Percentiles rank a stretch among this genome's conserved stretches.
These are phyloP conservation scores for Pseudachorutes palmiensis DNA, from an alignment of 1,140 invertebrate genomes.

Conservation along the genomic window DNA sequence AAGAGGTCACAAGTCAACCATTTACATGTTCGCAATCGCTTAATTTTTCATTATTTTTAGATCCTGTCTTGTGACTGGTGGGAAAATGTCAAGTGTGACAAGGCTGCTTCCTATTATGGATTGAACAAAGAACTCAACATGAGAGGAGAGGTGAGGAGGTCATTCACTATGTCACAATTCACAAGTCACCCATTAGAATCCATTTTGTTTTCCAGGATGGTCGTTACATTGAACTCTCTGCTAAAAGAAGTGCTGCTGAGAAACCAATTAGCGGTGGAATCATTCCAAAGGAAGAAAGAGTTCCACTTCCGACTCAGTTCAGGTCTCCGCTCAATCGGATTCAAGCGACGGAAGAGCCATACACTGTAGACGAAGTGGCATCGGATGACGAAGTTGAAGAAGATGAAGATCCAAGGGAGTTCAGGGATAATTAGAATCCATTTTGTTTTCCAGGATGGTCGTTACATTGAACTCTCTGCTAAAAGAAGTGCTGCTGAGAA, in stretches of 20 bases:
- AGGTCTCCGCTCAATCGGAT: background rate
- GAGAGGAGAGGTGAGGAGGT: constrained; percentile 5
- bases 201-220: constrained; percentile 11
- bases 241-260: constrained; percentile 2
- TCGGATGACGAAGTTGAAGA: background rate
- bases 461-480: constrained; percentile 22
- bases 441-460: constrained; percentile 8
- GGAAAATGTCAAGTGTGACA: constrained; percentile 48
- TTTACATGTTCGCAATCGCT: background rate
- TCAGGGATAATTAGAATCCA: background rate
- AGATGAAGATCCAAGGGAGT: background rate
- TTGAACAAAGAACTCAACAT: constrained; percentile 34
- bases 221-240: constrained; percentile 21
- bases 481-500: constrained; percentile 13
- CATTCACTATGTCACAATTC: no score
- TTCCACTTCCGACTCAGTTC: constrained; percentile 7
- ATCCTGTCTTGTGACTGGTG: constrained; percentile 51
- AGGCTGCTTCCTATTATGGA: constrained; percentile 37
- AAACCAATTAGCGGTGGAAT: constrained; percentile 17
- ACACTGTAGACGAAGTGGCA: background rate
- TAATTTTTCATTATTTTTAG: constrained; percentile 14
- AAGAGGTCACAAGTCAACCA: constrained; percentile 39
- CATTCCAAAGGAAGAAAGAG: constrained; percentile 18
- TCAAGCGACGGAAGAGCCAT: background rate
- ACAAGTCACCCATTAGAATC: background rate